Percentiles rank a stretch among this genome's conserved stretches.
phyloP scores from a whole-genome alignment of 1,140 invertebrate species.

The Antheraea pernyi region DNA sequence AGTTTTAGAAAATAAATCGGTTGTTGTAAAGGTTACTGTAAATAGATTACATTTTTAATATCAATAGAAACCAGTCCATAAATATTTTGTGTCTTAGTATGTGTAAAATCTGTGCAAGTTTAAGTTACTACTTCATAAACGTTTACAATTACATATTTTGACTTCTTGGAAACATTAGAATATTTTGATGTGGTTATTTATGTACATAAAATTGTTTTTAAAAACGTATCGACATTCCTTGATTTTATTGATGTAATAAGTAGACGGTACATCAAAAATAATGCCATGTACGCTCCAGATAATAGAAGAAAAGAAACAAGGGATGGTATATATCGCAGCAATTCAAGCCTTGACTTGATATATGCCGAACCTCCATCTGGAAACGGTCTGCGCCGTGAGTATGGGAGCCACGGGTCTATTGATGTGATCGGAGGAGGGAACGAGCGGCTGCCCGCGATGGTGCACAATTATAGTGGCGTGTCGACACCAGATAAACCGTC shows the following conservation, averaged over 20 bases:
- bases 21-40: background rate
- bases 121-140: background rate
- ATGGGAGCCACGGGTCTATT: constrained; percentile 82
- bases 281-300: constrained; percentile 75
- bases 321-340: constrained; percentile 80
- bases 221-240: background rate
- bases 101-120: constrained; percentile 12
- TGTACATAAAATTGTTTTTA: constrained; percentile 1
- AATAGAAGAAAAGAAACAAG: constrained; percentile 69
- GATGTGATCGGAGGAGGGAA: constrained; percentile 77
- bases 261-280: constrained; percentile 43
- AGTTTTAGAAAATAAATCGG: constrained; percentile 8
- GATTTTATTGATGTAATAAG: constrained; percentile 18
- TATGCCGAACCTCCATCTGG: constrained; percentile 61
- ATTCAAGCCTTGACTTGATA: constrained; percentile 81
- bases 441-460: constrained; percentile 83
- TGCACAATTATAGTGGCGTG: constrained; percentile 81
- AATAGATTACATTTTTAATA: constrained; percentile 1
- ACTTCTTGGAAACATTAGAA: constrained; percentile 5
- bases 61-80: background rate
- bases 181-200: constrained; percentile 7
- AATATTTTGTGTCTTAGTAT: constrained; percentile 11
- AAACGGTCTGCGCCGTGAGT: constrained; percentile 78
- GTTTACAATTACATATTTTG: constrained; percentile 17
- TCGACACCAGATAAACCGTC: constrained; percentile 69